Conservation (phyloP, 2,113 vertebrate genomes). For the Phalacrocorax carbo region DNA sequence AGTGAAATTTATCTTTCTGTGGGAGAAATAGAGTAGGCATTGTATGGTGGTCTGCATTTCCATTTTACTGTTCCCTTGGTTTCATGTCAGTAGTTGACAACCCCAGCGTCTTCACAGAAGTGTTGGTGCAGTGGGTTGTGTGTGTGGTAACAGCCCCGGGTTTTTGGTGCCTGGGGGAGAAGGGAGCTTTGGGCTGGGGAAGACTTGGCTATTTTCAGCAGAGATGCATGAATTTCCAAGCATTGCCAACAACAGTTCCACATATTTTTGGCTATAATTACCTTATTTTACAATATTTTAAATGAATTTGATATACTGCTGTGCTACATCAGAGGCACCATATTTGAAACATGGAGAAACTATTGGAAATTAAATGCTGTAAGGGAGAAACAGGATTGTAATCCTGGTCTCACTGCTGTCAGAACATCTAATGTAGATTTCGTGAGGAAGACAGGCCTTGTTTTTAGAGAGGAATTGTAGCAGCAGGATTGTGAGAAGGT, state of each 20-base stretch:
- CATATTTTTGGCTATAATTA: background rate
- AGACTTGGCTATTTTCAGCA: background rate
- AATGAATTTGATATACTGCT: background rate
- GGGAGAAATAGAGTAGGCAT: background rate
- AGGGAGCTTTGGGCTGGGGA: background rate
- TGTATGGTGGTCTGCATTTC: background rate
- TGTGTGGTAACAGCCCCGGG: rapidly evolving
- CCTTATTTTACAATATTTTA: background rate
- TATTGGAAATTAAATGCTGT: background rate
- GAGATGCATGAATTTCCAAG: background rate
- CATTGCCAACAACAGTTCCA: background rate
- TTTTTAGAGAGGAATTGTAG: background rate
- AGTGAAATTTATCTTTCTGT: background rate
- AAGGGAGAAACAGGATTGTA: background rate
- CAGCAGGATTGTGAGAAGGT: background rate
- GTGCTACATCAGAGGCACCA: background rate
- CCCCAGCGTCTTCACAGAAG: background rate
- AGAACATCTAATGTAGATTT: background rate
- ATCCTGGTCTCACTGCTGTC: background rate
- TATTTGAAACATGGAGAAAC: background rate
- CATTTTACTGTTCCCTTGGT: background rate
- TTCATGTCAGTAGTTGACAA: background rate
- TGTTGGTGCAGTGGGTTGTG: background rate
- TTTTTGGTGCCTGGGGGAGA: background rate
- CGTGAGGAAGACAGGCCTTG: background rate